Conservation (phyloP, 2,888 invertebrate species). For the Galerucella nymphaeae region DNA sequence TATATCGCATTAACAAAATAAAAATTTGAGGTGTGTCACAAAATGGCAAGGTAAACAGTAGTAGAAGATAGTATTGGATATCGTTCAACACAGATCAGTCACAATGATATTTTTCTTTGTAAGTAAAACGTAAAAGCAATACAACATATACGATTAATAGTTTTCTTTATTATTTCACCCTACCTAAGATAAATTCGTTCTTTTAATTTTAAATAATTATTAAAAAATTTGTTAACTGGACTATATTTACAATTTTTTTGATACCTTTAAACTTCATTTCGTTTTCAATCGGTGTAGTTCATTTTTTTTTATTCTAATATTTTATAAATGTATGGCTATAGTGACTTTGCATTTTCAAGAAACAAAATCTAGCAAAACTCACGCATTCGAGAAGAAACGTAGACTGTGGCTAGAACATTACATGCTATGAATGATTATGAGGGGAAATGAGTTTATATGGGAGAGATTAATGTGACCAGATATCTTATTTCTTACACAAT, state of each 20-base stretch:
- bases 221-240: slow-evolving; percentile 65
- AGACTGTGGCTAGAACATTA: slow-evolving; percentile 17
- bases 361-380: slow-evolving; percentile 35
- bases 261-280: slow-evolving; percentile 53
- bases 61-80: slow-evolving; percentile 60
- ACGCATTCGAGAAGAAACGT: slow-evolving; percentile 15
- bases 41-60: slow-evolving; percentile 63
- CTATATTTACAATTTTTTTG: slow-evolving; percentile 65
- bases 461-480: slow-evolving; percentile 10
- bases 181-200: slow-evolving; percentile 68
- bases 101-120: slow-evolving; percentile 60
- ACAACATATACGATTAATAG: slow-evolving; percentile 64
- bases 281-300: slow-evolving; percentile 39
- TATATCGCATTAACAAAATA: slow-evolving; percentile 48
- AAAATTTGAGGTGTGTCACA: slow-evolving; percentile 48
- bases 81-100: slow-evolving; percentile 62
- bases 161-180: slow-evolving; percentile 57
- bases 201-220: slow-evolving; percentile 64
- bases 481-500: background rate
- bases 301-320: slow-evolving; percentile 38
- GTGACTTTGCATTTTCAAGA: slow-evolving; percentile 41
- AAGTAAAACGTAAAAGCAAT: slow-evolving; percentile 63
- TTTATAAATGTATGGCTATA: slow-evolving; percentile 49
- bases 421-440: slow-evolving; percentile 14
- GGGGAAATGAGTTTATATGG: slow-evolving; percentile 23